Evolutionary conservation across 2,888 invertebrate genomes (phyloP), one percentile per base, ranked within the genome.

Genomic region (Brachypterus glaber): DNA sequence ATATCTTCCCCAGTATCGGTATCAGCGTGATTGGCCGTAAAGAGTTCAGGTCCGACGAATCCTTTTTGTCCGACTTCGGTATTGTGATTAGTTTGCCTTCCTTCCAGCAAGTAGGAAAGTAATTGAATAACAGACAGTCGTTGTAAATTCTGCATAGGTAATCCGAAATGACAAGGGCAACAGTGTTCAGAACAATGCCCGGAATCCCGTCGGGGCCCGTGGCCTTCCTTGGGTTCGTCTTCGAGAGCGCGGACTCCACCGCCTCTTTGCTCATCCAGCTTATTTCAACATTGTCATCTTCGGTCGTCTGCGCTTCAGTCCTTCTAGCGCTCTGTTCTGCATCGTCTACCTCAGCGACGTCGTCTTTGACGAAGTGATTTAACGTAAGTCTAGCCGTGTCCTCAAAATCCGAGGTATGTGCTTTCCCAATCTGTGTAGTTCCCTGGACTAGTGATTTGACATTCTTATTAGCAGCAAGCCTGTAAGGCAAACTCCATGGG

Each of bases 41-140:
- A n/a, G 17, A 18, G 9, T 33, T 33, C 11, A 33, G 12, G 18
- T 16, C 11, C 12, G 17, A 4, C 9, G 21, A 25, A 11, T 5
- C 9, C n/a, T 4, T 7, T 8, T 13, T 5, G 5, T 21, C 14
- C 13, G 21, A 11, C 25, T 35, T 35, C 4, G 15, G 17, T 16
- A 35, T 15, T 5, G 17, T 13, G 2, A 26, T 16, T 2, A 35
- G 27, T 3, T 27, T 35, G 4, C 16, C 35, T 14, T 27, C 8
- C 17, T 35, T 35, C 35, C 35, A 35, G 7, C 7, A 27, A 8
- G 2, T 35, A 16, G 35, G 35, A 35, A 35, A 35, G 15, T 35
- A 26, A n/a, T 9, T 11, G 7, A 3, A 7, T 2, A 3, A 27
- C 26, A 3, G 21, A 12, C 35, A 35, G 3, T 5, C 35, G 17